Evolutionary conservation across 2,888 invertebrate genomes (phyloP).

Genomic region (Dasypogon diadema): DNA sequence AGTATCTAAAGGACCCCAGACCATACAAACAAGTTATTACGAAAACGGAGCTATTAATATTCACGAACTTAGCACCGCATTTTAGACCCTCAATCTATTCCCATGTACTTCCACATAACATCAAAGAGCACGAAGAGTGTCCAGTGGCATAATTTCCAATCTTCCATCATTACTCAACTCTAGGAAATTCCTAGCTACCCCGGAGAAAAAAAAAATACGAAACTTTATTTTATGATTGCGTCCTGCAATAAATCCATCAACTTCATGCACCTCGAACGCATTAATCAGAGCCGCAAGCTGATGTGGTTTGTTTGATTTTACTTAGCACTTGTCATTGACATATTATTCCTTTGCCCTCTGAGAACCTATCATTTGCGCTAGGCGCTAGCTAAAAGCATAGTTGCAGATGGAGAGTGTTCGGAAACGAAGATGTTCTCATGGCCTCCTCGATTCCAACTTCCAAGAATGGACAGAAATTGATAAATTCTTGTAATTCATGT

Average conservation of each 20-base stretch:
- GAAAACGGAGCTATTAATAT: no score
- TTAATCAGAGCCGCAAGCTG: slow-evolving; percentile 31
- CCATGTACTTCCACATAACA: no score
- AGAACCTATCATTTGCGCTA: slow-evolving; percentile 21
- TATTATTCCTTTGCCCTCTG: slow-evolving; percentile 18
- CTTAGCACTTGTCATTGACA: slow-evolving; percentile 52
- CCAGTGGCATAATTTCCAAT: no score
- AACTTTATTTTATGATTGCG: slow-evolving; percentile 35
- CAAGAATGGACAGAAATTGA: slow-evolving; percentile 48
- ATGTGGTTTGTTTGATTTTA: slow-evolving; percentile 40
- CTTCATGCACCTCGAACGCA: slow-evolving; percentile 19
- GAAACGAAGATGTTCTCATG: slow-evolving; percentile 33
- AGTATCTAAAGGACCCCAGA: no score
- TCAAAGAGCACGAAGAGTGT: no score
- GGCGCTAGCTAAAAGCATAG: background rate
- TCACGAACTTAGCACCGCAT: no score
- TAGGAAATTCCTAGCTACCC: no score
- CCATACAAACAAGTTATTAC: no score
- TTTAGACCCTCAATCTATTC: no score
- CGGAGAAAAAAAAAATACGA: no score
- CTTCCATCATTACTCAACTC: no score
- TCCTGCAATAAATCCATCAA: slow-evolving; percentile 46
- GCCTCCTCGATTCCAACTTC: slow-evolving; percentile 3
- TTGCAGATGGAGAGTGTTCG: background rate
- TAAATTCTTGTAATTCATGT: slow-evolving; percentile 48